These are phyloP conservation scores for Patiria miniata DNA, from an alignment of 35 echinoderm and acorn worm genomes.

Conservation along the genomic window DNA sequence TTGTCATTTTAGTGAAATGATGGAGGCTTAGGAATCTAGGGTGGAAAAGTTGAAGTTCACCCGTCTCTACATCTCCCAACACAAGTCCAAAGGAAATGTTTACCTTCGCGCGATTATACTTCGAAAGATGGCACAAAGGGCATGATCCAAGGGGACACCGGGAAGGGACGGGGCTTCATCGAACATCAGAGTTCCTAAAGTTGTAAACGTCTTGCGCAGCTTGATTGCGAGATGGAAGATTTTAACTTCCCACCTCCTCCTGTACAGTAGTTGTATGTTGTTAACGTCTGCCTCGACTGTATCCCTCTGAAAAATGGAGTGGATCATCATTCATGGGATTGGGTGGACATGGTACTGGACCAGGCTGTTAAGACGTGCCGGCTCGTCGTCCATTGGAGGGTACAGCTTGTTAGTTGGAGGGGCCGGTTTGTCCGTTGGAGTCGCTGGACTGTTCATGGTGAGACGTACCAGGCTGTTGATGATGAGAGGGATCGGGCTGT, in stretches of 20 bases:
- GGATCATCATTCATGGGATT: not conserved
- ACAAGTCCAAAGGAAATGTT: not conserved
- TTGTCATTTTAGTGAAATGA: not conserved
- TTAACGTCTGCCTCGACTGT: not conserved
- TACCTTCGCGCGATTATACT: not conserved
- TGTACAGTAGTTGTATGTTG: not conserved
- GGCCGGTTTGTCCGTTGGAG: not conserved
- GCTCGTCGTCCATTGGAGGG: not conserved
- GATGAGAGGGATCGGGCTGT: accelerated
- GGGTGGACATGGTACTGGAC: too few species aligned
- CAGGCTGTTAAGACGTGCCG: not conserved
- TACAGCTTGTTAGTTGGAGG: not conserved
- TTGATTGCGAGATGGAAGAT: not conserved
- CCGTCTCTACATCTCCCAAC: not conserved
- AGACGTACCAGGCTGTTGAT: not conserved
- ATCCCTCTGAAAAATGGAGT: not conserved
- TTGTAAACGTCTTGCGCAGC: not conserved
- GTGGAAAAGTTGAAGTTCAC: not conserved
- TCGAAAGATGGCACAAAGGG: not conserved
- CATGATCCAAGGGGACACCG: not conserved
- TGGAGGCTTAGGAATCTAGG: not conserved
- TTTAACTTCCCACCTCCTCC: not conserved
- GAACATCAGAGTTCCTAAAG: too few species aligned
- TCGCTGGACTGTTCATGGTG: not conserved
- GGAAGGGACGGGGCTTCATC: not conserved